Evolutionary conservation across 2,113 vertebrate species (phyloP).

Genomic region (Datnioides undecimradiatus): DNA sequence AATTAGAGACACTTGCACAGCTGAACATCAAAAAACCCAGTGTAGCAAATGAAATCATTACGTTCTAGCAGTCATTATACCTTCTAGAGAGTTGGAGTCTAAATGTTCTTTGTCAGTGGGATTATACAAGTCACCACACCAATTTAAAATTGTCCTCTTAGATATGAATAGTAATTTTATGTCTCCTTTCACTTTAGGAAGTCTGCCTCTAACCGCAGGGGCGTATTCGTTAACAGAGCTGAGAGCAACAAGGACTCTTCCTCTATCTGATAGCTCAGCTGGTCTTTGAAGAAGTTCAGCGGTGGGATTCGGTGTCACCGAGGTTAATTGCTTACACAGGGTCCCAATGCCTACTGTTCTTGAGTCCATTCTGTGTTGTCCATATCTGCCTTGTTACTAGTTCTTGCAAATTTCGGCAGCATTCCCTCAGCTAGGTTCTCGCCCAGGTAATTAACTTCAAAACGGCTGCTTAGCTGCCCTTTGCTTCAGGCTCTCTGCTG

Average conservation of each 20-base stretch:
- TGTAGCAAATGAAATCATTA: neutral
- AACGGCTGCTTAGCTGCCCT: slow-evolving; percentile 39
- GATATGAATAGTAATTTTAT: slow-evolving; percentile 51
- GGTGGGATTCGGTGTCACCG: slow-evolving; percentile 56
- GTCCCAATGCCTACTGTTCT: slow-evolving; percentile 56
- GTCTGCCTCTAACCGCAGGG: slow-evolving; percentile 34
- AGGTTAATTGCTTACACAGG: slow-evolving; percentile 78
- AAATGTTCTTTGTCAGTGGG: slow-evolving; percentile 35
- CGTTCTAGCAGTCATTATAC: neutral
- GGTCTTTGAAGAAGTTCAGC: slow-evolving; percentile 63
- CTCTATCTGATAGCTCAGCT: slow-evolving; percentile 48
- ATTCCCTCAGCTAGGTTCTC: slow-evolving; percentile 37
- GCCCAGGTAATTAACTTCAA: slow-evolving; percentile 59
- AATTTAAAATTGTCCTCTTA: slow-evolving; percentile 28
- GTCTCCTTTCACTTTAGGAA: slow-evolving; percentile 51
- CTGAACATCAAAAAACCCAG: neutral
- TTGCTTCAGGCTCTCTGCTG: slow-evolving; percentile 14
- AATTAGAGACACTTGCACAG: neutral
- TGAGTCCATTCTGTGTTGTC: slow-evolving; percentile 24
- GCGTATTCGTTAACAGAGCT: slow-evolving; percentile 46
- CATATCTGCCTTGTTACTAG: slow-evolving; percentile 26
- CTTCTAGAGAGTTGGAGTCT: slow-evolving; percentile 17
- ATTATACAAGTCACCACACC: slow-evolving; percentile 13
- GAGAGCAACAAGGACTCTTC: slow-evolving; percentile 48
- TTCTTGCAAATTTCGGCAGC: slow-evolving; percentile 34